These are phyloP conservation scores for Hyperoplus immaculatus DNA, from an alignment of 2,797 vertebrate genomes.

Conservation along the genomic window DNA sequence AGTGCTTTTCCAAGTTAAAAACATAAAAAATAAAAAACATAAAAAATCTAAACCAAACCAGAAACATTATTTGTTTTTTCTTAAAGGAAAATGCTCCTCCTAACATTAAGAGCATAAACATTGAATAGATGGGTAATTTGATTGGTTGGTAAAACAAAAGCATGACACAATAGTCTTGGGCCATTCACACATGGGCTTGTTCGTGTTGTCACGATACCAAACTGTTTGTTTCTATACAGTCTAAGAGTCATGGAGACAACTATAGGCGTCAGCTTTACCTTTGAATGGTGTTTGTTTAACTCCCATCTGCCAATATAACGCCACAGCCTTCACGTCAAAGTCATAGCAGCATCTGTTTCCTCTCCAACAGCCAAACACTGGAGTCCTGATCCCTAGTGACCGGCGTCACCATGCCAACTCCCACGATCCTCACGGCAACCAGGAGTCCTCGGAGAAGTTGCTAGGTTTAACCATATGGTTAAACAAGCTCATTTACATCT, in stretches of 20 bases:
- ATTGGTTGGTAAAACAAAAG: no score
- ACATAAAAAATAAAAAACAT: no score
- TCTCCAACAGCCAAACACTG: constrained; percentile 66
- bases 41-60: no score
- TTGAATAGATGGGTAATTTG: no score
- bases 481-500: constrained; percentile 45
- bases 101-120: no score
- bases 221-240: background rate
- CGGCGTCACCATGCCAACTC: constrained; percentile 77
- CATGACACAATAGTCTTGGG: no score
- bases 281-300: constrained; percentile 36
- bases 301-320: constrained; percentile 25
- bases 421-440: constrained; percentile 73
- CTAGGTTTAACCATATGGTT: constrained; percentile 36
- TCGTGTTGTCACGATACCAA: no score
- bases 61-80: no score
- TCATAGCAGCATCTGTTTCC: constrained; percentile 68
- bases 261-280: constrained; percentile 5
- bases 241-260: background rate
- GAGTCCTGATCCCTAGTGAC: constrained; percentile 76
- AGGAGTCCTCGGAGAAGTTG: constrained; percentile 69
- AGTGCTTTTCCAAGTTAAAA: no score
- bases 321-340: constrained; percentile 27
- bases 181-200: no score
- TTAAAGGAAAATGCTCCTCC: no score